These are phyloP conservation scores for Mallotus villosus DNA, from an alignment of 2,797 vertebrate genomes.

Conservation along the genomic window DNA sequence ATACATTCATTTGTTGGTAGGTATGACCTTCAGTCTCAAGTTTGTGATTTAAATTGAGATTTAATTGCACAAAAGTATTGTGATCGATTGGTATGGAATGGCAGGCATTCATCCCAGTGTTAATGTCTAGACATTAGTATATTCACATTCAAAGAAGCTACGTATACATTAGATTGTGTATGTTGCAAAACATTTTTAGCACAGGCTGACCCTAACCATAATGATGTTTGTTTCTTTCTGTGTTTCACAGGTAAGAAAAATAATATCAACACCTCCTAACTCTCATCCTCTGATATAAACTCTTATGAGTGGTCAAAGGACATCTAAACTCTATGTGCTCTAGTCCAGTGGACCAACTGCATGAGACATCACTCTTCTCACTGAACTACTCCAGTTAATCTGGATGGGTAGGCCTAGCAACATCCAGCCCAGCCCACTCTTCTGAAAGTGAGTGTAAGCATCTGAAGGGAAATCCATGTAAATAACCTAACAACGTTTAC, in stretches of 20 bases:
- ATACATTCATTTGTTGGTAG: too few species aligned
- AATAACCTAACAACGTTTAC: not conserved
- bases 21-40: too few species aligned
- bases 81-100: too few species aligned
- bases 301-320: not conserved
- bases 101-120: too few species aligned
- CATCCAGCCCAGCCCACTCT: not conserved
- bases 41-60: too few species aligned
- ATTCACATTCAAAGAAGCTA: too few species aligned
- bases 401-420: not conserved
- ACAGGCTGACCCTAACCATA: not conserved
- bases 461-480: not conserved
- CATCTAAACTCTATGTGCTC: not conserved
- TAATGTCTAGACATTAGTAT: too few species aligned
- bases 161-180: too few species aligned
- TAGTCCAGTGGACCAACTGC: not conserved
- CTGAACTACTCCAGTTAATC: not conserved
- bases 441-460: not conserved
- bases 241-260: conserved; percentile 41
- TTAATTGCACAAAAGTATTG: too few species aligned
- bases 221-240: not conserved
- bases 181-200: not conserved
- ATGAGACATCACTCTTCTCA: not conserved
- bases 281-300: not conserved
- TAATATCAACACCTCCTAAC: conserved; percentile 40